phyloP scores from a whole-genome alignment of 2,888 invertebrate species.

The Sphecodes monilicornis region DNA sequence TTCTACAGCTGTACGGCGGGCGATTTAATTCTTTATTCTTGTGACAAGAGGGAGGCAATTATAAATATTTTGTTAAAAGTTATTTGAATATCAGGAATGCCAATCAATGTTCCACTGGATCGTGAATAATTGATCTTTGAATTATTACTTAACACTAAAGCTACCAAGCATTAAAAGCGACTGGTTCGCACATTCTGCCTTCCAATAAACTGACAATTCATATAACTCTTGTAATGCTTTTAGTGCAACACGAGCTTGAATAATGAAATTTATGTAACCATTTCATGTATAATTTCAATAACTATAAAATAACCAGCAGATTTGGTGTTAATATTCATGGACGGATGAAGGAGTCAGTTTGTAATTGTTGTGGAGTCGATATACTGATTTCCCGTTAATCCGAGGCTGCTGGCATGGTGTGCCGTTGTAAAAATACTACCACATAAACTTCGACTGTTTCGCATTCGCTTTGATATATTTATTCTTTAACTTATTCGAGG shows the following conservation, averaged over 20 bases:
- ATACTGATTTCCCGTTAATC: background rate
- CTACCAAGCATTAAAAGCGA: background rate
- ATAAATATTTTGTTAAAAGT: background rate
- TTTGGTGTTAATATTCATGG: background rate
- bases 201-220: too few relatives aligned
- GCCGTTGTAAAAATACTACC: conserved; percentile 5
- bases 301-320: background rate
- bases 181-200: background rate
- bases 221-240: background rate
- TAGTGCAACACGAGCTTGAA: too few relatives aligned
- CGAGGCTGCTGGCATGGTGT: background rate
- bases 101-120: background rate
- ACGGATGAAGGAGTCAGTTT: background rate
- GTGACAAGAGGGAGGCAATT: background rate
- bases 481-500: background rate
- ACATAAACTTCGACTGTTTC: conserved; percentile 13
- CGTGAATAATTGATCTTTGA: too few relatives aligned
- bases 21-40: background rate
- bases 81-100: background rate
- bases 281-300: background rate
- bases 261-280: too few relatives aligned
- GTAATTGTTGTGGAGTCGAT: background rate
- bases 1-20: background rate
- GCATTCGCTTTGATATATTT: background rate
- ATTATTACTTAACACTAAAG: too few relatives aligned